Conservation (phyloP, 2,888 invertebrate genomes). For the Phalangium opilio region DNA sequence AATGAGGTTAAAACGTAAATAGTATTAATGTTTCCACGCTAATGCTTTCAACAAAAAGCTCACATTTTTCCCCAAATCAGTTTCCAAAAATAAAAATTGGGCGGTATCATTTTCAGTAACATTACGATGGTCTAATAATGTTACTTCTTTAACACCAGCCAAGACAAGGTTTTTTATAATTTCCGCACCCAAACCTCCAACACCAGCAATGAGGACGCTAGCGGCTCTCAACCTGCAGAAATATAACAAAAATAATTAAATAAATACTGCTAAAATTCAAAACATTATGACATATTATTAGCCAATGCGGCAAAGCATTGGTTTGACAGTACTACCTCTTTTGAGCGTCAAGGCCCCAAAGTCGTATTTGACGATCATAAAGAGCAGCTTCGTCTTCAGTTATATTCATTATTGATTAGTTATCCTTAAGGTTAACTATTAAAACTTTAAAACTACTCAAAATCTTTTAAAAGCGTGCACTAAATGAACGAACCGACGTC, state of each 20-base stretch:
- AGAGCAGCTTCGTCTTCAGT: slow-evolving; percentile 87
- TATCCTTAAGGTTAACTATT: too few species aligned
- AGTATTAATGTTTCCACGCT: too few species aligned
- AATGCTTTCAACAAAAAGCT: slow-evolving; percentile 23
- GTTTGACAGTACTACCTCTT: slow-evolving; percentile 53
- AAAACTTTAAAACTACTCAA: too few species aligned
- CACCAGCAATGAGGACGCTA: slow-evolving; percentile 68
- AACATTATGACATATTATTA: too few species aligned
- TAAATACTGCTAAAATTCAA: too few species aligned
- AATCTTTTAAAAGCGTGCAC: too few species aligned
- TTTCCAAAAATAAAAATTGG: slow-evolving; percentile 66
- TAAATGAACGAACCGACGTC: too few species aligned
- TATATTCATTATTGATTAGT: slow-evolving; percentile 34
- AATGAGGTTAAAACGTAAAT: neutral
- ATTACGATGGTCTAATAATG: slow-evolving; percentile 57
- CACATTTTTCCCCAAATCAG: slow-evolving; percentile 60
- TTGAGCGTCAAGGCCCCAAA: slow-evolving; percentile 97
- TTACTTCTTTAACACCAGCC: slow-evolving; percentile 77
- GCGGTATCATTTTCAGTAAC: slow-evolving; percentile 49
- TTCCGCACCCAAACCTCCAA: slow-evolving; percentile 85
- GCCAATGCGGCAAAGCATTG: neutral
- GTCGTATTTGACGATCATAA: slow-evolving; percentile 95
- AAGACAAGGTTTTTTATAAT: slow-evolving; percentile 82
- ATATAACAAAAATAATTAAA: slow-evolving; percentile 5
- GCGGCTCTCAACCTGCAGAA: slow-evolving; percentile 58